phyloP scores from a whole-genome alignment of 2,113 vertebrate genomes.

The Lagenorhynchus albirostris region DNA sequence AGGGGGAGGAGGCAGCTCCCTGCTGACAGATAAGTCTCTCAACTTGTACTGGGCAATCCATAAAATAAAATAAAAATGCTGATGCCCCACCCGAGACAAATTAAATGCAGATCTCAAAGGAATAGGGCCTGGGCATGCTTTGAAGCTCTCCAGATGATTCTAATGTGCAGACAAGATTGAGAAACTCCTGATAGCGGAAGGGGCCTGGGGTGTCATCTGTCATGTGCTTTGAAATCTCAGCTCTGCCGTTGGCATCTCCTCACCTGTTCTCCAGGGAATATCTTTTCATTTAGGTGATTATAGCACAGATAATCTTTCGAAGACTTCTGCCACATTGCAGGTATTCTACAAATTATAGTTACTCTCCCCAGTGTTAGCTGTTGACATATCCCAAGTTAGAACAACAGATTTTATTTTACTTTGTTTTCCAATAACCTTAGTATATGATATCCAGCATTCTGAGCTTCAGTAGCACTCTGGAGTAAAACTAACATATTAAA shows the following conservation, averaged over 20 bases:
- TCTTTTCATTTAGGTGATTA: background rate
- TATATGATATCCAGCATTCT: background rate
- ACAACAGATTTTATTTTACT: slow-evolving; percentile 2
- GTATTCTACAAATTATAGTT: background rate
- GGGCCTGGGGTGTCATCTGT: background rate
- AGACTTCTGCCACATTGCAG: background rate
- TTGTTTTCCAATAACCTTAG: background rate
- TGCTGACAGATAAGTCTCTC: background rate
- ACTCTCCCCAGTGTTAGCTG: background rate
- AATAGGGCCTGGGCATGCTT: background rate
- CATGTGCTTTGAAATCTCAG: background rate
- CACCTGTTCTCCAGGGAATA: background rate
- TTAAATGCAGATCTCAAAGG: background rate
- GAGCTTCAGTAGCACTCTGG: background rate
- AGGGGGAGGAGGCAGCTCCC: background rate
- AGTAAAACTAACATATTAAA: background rate
- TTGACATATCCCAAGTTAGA: background rate
- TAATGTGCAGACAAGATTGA: background rate
- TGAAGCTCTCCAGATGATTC: background rate
- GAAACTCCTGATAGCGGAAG: background rate
- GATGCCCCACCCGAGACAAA: background rate
- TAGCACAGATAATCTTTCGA: background rate
- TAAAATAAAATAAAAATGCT: background rate
- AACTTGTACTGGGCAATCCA: background rate
- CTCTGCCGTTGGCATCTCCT: background rate